Conservation (phyloP, 2,888 invertebrate genomes). For the Dasysyrphus albostriatus region DNA sequence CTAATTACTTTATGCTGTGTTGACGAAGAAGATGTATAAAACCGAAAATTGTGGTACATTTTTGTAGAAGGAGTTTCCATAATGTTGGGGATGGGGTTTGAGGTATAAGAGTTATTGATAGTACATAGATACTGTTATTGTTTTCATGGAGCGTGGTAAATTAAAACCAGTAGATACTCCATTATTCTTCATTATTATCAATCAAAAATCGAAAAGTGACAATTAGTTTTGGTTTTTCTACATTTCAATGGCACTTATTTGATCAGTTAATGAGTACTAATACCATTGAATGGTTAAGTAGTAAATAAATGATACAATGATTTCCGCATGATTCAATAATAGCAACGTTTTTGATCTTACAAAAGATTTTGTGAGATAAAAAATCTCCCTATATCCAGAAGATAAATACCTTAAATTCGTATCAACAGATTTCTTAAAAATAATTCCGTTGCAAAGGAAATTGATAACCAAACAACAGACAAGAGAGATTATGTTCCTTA, state of each 20-base stretch:
- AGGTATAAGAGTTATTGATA: background rate
- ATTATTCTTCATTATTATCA: constrained; percentile 84
- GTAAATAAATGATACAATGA: too few relatives aligned
- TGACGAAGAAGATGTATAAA: constrained; percentile 60
- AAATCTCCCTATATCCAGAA: background rate
- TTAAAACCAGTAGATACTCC: constrained; percentile 78
- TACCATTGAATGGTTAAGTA: too few relatives aligned
- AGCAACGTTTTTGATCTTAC: fast-evolving
- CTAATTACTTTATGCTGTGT: constrained; percentile 75
- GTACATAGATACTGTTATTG: background rate
- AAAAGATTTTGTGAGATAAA: constrained; percentile 7
- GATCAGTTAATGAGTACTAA: background rate
- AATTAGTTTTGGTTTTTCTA: background rate
- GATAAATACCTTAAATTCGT: background rate
- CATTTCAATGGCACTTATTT: too few relatives aligned
- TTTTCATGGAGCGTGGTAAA: background rate
- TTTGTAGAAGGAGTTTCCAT: background rate
- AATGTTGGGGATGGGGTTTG: background rate
- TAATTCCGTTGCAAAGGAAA: constrained; percentile 22
- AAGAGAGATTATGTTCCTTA: constrained; percentile 48
- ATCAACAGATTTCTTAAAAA: constrained; percentile 13
- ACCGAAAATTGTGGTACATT: constrained; percentile 27
- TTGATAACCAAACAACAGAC: constrained; percentile 33
- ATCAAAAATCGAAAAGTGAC: constrained; percentile 78
- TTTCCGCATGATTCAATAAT: too few relatives aligned